Base-by-base conservation (phyloP, 53 echinoderm and acorn worm species). In the Crossaster papposus region DNA sequence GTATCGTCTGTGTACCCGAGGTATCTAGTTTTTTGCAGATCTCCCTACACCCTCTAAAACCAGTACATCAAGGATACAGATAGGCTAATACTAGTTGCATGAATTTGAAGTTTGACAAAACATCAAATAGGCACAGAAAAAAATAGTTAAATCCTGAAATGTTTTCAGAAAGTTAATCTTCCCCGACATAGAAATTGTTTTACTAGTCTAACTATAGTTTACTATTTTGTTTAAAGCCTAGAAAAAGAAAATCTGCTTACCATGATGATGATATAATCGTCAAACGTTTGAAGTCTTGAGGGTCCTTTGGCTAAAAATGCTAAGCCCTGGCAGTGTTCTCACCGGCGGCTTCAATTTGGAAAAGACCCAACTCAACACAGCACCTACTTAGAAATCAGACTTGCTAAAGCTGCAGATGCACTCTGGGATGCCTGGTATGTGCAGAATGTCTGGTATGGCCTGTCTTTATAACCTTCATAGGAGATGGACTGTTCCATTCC, bases 401-500 rank as follows among this genome's bases (percentile, higher is more conserved):
- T 11, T 28, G 31, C 85, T 2, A 71, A 51, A 32, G 50, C 11
- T 18, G 33, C 30, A 72, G 53, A 11, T 76, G 87, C 87, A 87
- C 77, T 87, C 87, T 87, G 87, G 87, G 87, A 87, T 76, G 64
- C 76, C 33, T 36, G 87, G 87, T 54, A 87, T 87, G 87, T 30
- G 23, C 50, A 63, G 87, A 72, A 87, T 87, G 55, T 14, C 62
- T 77, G 87, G 87, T 87, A 87, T 87, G 87, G 58, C 12, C 52
- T 77, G 9, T 44, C 44, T 44, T 44, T 44, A 7, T 76, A 34
- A 62, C 74, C 15, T 77, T 32, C 77, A 77, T 87, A 77, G 31
- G 87, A 87, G 87, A 76, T 76, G 87, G 87, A 87, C 76, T 87
- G 77, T 87, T 30, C 87, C 87, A 87, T 87, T 87, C 87, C 87